These are phyloP conservation scores for Acropora yongei DNA, from an alignment of 64 coral and sea anemone species.

Conservation along the genomic window DNA sequence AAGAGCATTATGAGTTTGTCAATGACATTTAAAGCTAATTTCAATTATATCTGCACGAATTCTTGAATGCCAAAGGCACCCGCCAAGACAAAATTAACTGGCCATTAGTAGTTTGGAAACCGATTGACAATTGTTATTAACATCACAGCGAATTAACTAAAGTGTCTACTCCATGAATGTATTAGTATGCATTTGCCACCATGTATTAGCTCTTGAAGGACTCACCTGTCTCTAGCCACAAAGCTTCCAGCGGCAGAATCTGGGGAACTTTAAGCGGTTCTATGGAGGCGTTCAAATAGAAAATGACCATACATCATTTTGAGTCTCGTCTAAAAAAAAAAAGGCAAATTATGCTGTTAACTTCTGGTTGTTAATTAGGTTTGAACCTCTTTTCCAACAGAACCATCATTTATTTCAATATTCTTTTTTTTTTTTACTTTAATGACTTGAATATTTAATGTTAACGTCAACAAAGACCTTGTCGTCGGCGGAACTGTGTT, in stretches of 20 bases:
- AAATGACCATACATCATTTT: background rate
- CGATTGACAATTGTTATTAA: background rate
- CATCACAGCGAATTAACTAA: background rate
- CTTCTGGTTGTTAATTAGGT: slow-evolving; percentile 1
- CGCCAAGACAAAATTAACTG: slow-evolving; percentile 11
- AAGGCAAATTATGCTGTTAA: background rate
- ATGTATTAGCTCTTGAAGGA: too few species aligned
- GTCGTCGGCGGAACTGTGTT: background rate
- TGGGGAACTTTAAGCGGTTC: too few species aligned
- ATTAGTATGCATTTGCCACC: too few species aligned
- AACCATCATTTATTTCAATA: background rate
- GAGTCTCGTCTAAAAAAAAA: background rate
- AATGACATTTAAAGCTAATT: background rate
- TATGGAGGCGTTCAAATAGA: background rate
- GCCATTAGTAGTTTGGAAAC: background rate
- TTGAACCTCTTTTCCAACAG: background rate
- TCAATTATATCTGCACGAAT: background rate
- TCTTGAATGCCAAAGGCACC: background rate
- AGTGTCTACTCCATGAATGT: too few species aligned
- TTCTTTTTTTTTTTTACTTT: background rate
- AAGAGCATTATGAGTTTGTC: background rate
- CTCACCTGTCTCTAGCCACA: too few species aligned
- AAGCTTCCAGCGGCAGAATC: too few species aligned
- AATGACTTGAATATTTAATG: background rate
- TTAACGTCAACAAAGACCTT: slow-evolving; percentile 35